Evolutionary conservation across 2,113 vertebrate genomes (phyloP).

Genomic region (Microtus pennsylvanicus): DNA sequence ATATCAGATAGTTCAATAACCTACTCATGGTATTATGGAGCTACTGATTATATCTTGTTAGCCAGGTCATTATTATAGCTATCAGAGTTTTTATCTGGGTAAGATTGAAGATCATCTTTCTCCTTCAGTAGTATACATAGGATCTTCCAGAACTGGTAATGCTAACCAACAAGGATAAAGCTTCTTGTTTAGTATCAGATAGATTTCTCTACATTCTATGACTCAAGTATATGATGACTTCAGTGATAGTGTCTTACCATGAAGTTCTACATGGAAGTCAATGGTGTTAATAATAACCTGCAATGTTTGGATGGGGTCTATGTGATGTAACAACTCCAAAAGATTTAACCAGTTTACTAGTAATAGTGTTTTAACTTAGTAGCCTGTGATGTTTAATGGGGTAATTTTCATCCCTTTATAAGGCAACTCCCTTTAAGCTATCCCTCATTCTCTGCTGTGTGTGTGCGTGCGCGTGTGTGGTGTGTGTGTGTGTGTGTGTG

Average conservation of each 20-base stretch:
- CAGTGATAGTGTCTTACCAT: neutral
- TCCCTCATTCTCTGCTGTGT: neutral
- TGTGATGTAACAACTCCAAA: neutral
- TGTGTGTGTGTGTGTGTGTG: neutral
- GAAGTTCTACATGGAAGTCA: neutral
- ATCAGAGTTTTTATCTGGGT: neutral
- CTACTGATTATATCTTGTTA: neutral
- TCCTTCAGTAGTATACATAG: neutral
- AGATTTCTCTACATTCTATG: neutral
- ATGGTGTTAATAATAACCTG: neutral
- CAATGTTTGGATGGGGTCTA: neutral
- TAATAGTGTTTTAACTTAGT: neutral
- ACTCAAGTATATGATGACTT: neutral
- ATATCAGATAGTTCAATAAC: neutral
- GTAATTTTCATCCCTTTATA: neutral
- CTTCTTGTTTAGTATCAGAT: neutral
- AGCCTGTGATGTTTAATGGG: neutral
- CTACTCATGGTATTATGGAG: neutral
- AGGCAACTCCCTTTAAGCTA: neutral
- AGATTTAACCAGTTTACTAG: neutral
- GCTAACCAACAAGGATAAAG: neutral
- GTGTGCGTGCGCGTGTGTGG: neutral
- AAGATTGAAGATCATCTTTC: neutral
- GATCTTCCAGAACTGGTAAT: neutral
- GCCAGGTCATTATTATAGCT: neutral